Evolutionary conservation across 1,140 invertebrate species (phyloP), one percentile per base, ranked within the genome.

Genomic region (Dysdera silvatica): DNA sequence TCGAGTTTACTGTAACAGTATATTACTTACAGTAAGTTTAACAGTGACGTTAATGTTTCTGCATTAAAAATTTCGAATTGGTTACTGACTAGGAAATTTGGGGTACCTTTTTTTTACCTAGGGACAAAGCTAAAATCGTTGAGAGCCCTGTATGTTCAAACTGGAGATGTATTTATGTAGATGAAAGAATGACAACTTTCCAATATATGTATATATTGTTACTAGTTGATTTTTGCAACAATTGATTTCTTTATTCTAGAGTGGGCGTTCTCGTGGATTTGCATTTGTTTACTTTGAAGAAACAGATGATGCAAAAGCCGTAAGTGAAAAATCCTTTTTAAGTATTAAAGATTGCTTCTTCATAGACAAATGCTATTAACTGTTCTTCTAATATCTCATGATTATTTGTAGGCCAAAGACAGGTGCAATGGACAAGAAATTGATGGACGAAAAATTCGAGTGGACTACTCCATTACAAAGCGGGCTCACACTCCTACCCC

Each of bases 391-490:
- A 49, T 49, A 24, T 40, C 28, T 40, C 41, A 16, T 54, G 41
- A 18, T 52, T 63, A 40, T 51, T 67, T 70, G 20, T 55, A 80
- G 76, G 95, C 95, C 0, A 96, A 96, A 79, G 91, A 98, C 67
- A 83, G 89, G 70, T 94, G 91, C 70, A 85, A 71, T 60, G 95
- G 94, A 45, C 88, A 93, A 81, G 91, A 95, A 76, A 89, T 99
- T 41, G 93, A 97, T 79, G 91, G 90, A 0, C 81, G 92, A 41
- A 82, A 86, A 72, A 96, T 99, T 68, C 80, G 95, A 68, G 93
- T 98, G 18, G 95, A 97, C 76, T 99, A 85, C 79, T 97, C 94
- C 0, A 95, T 98, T 48, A 98, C 95, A n/a, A 86, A 96, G 75
- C 81, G 94, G 61, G 89, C 94, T 23, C 95, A 98, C 74, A 96